Evolutionary conservation across 1,140 invertebrate genomes (phyloP).

Genomic region (Lucilia sericata): DNA sequence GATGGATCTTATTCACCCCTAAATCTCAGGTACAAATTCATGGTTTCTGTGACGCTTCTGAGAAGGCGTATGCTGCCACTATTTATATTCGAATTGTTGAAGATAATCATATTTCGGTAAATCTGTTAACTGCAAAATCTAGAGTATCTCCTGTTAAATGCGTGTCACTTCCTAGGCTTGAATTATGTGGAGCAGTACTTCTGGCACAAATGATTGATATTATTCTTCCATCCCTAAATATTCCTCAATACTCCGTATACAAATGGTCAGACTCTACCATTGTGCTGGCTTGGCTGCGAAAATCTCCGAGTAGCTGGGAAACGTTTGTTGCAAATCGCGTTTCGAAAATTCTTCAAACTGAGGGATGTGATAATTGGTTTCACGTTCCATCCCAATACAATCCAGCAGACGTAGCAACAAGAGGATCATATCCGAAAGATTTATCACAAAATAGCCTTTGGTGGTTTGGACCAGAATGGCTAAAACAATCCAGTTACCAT

Average conservation of each 20-base stretch:
- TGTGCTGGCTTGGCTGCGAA: conserved; percentile 64
- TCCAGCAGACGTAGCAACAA: conserved; percentile 67
- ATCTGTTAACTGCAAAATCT: neutral
- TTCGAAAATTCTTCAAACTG: conserved; percentile 56
- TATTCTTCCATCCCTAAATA: conserved; percentile 50
- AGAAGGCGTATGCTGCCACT: neutral
- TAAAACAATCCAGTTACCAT: neutral
- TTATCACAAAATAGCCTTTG: conserved; percentile 52
- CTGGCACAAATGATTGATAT: conserved; percentile 50
- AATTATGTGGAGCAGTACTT: conserved; percentile 55
- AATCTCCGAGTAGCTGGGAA: conserved; percentile 56
- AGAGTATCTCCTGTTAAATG: neutral
- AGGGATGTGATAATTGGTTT: conserved; percentile 58
- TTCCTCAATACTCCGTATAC: conserved; percentile 52
- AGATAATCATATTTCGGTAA: no score
- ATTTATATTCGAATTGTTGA: conserved; percentile 66
- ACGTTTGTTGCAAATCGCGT: conserved; percentile 67
- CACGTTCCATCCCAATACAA: conserved; percentile 66
- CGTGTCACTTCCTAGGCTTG: neutral
- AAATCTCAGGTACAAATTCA: neutral
- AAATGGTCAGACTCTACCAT: conserved; percentile 68
- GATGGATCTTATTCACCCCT: neutral
- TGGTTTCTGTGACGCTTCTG: conserved; percentile 31
- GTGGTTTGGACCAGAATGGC: conserved; percentile 56
- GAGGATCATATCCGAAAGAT: conserved; percentile 54